phyloP scores from a whole-genome alignment of 2,797 vertebrate genomes.

The Dendrocincla tyrannina region DNA sequence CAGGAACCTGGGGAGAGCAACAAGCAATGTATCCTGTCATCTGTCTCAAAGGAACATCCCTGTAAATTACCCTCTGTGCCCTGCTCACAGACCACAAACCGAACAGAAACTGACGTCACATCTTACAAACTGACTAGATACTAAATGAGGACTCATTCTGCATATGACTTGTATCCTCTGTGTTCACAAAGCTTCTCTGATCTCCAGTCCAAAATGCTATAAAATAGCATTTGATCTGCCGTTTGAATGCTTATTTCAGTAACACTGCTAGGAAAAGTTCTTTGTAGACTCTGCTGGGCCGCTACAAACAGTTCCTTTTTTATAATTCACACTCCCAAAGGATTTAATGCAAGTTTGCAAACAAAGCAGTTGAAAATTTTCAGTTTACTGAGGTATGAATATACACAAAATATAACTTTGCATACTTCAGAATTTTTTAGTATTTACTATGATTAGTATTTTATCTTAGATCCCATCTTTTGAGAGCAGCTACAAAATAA shows the following conservation, averaged over 20 bases:
- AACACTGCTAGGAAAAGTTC: neutral
- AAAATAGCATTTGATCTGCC: neutral
- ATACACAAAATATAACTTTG: neutral
- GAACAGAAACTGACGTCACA: neutral
- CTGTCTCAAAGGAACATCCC: neutral
- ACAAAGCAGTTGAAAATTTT: neutral
- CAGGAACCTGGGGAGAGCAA: neutral
- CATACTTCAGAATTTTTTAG: neutral
- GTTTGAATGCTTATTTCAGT: neutral
- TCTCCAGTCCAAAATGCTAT: neutral
- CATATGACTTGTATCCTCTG: neutral
- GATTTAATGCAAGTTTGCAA: neutral
- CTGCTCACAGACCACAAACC: neutral
- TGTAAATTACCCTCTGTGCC: neutral
- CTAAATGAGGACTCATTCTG: neutral
- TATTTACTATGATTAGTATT: neutral
- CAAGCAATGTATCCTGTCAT: neutral
- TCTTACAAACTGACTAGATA: neutral
- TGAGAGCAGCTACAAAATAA: neutral
- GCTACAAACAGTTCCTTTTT: neutral
- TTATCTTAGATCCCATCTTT: neutral
- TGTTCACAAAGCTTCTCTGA: neutral
- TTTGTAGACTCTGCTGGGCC: neutral
- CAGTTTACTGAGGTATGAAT: neutral
- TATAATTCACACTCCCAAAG: neutral